These are phyloP conservation scores for Empis stercorea DNA, from an alignment of 2,888 invertebrate species.

Conservation along the genomic window DNA sequence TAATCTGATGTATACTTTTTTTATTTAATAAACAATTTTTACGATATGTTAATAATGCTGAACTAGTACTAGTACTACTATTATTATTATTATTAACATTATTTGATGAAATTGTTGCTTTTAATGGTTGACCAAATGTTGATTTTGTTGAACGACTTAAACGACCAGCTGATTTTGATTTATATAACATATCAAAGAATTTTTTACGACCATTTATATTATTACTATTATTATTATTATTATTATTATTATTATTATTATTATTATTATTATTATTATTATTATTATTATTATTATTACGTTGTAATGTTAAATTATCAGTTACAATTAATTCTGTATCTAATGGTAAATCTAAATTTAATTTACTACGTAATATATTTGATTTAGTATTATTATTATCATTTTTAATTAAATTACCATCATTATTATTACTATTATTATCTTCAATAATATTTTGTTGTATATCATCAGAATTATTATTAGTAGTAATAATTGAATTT, in stretches of 20 bases:
- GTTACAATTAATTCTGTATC: too few relatives aligned
- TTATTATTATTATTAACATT: neutral
- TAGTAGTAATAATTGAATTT: too few relatives aligned
- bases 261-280: too few relatives aligned
- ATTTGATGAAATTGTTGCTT: neutral
- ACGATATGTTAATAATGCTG: neutral
- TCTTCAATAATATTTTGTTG: neutral
- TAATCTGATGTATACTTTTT: too few relatives aligned
- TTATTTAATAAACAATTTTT: neutral
- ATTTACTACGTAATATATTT: too few relatives aligned
- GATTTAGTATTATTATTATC: neutral
- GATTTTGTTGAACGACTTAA: too few relatives aligned
- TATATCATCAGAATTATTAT: too few relatives aligned
- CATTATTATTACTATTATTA: neutral
- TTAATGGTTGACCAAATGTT: neutral
- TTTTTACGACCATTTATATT: neutral
- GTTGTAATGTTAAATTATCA: too few relatives aligned
- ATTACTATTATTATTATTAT: too few relatives aligned
- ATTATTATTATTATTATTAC: too few relatives aligned
- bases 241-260: too few relatives aligned
- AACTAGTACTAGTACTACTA: neutral
- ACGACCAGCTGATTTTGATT: slow-evolving; percentile 8
- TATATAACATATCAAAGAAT: slow-evolving; percentile 7
- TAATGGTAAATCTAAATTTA: too few relatives aligned
- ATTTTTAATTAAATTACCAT: neutral